Conservation (phyloP, 2,888 invertebrate species). For the Dicyrtomina minuta region DNA sequence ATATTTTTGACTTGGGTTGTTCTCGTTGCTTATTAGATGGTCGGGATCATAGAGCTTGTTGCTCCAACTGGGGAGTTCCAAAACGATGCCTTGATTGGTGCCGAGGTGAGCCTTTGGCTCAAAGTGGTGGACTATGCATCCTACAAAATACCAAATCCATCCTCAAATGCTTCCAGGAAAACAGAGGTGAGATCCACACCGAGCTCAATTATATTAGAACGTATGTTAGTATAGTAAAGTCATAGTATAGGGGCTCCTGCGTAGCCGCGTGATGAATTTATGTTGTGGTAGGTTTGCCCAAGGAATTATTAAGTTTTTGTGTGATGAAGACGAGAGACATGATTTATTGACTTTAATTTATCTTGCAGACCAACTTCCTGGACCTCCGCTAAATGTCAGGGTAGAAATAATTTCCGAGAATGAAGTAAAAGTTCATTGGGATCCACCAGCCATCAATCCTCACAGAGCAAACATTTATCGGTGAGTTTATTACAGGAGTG, state of each 20-base stretch:
- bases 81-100: constrained; percentile 81
- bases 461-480: constrained; percentile 77
- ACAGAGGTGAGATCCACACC: constrained; percentile 60
- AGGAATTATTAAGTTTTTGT: constrained; percentile 6
- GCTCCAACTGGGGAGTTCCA: constrained; percentile 76
- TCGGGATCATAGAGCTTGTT: constrained; percentile 80
- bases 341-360: constrained; percentile 20
- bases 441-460: constrained; percentile 77
- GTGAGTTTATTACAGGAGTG: constrained; percentile 46
- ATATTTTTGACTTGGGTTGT: constrained; percentile 3
- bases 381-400: constrained; percentile 71
- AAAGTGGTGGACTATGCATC: constrained; percentile 67
- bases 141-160: constrained; percentile 73
- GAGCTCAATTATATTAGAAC: not conserved
- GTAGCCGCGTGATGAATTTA: not conserved
- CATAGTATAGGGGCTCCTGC: not conserved
- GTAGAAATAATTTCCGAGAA: constrained; percentile 63
- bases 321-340: not conserved
- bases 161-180: constrained; percentile 78
- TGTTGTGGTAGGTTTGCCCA: not conserved
- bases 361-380: constrained; percentile 66
- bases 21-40: constrained; percentile 57
- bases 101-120: constrained; percentile 70
- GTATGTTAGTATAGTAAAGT: too few relatives aligned
- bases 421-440: constrained; percentile 70